phyloP scores from a whole-genome alignment of 2,888 invertebrate genomes.

The Polyploca ridens region DNA sequence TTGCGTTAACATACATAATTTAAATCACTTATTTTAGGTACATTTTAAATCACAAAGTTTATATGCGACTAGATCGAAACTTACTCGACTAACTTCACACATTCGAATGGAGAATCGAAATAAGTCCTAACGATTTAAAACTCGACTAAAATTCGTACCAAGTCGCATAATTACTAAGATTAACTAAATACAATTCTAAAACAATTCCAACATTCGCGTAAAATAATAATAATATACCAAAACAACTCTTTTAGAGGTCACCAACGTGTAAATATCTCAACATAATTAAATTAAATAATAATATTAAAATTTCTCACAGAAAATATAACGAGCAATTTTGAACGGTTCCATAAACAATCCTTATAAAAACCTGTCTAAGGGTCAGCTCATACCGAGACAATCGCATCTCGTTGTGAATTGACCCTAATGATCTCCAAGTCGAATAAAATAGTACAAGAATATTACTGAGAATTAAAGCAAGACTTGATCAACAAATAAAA shows the following conservation, averaged over 20 bases:
- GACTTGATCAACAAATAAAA: too few relatives aligned
- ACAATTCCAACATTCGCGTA: constrained; percentile 17
- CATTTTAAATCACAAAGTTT: constrained; percentile 22
- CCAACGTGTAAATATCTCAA: constrained; percentile 31
- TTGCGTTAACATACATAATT: constrained; percentile 27
- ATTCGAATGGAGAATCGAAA: too few relatives aligned
- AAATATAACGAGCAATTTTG: constrained; percentile 1
- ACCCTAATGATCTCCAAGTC: background rate
- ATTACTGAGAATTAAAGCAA: too few relatives aligned
- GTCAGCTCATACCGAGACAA: background rate
- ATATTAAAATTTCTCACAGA: background rate
- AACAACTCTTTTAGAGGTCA: constrained; percentile 39
- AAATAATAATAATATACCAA: constrained; percentile 38
- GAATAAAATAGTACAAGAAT: too few relatives aligned
- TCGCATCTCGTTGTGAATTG: background rate
- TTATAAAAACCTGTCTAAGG: background rate
- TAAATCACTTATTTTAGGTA: constrained; percentile 23
- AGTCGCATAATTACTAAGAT: background rate
- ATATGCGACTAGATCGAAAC: constrained; percentile 18
- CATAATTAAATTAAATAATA: constrained; percentile 7
- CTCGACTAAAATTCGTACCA: background rate
- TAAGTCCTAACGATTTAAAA: too few relatives aligned
- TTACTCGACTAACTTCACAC: background rate
- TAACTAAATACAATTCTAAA: constrained; percentile 1
- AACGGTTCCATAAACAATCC: background rate